These are phyloP conservation scores for Meiosimyza platycephala DNA, from an alignment of 2,888 invertebrate species.

Conservation along the genomic window DNA sequence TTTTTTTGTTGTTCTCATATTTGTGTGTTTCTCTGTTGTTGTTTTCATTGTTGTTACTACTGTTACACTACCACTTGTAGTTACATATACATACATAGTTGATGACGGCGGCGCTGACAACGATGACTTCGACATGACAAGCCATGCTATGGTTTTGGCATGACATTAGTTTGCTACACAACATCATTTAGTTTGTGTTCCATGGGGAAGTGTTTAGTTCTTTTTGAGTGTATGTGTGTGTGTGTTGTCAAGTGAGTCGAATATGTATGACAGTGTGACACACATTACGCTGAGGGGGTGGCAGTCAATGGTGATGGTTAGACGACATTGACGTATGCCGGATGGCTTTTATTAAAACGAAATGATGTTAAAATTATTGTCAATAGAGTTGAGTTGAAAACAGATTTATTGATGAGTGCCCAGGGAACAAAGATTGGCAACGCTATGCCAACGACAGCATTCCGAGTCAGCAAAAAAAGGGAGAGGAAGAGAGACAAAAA, in stretches of 20 bases:
- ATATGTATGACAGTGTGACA: background rate
- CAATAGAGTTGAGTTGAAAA: slow-evolving; percentile 4
- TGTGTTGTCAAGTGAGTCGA: background rate
- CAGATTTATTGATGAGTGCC: background rate
- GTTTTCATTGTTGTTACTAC: background rate
- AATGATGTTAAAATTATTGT: slow-evolving; percentile 17
- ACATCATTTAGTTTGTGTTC: background rate
- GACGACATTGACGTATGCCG: background rate
- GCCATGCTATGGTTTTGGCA: background rate
- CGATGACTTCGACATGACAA: background rate
- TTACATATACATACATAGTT: background rate
- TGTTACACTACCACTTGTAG: background rate
- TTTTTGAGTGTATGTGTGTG: background rate
- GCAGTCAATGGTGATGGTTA: background rate
- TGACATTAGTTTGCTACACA: background rate
- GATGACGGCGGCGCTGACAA: background rate
- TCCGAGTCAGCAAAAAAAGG: too few species aligned
- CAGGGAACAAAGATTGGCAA: background rate
- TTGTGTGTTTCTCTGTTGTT: background rate
- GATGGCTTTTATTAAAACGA: background rate
- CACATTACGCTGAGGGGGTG: background rate
- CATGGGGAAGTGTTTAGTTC: background rate
- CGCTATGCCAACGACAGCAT: too few species aligned
- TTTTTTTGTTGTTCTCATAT: background rate
- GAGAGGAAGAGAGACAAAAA: too few species aligned